A percentile compares a stretch with the other conserved stretches of the same genome.
These are phyloP conservation scores for Nannoperca australis DNA, from an alignment of 2,797 vertebrate species.

Conservation along the genomic window DNA sequence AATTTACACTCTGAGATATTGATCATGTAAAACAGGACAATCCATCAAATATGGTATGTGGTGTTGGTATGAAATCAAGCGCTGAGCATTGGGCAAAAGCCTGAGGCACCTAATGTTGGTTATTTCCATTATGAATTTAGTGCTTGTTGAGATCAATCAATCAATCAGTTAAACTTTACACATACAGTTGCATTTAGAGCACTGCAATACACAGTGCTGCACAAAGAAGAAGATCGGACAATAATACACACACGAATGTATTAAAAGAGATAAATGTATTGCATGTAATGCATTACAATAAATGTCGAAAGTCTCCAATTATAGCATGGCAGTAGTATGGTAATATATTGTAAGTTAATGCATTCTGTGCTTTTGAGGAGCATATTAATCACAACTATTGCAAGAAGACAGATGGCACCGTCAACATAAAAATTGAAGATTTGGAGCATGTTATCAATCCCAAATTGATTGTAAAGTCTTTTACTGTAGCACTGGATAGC, in stretches of 20 bases:
- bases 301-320: neutral
- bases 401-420: neutral
- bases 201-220: neutral
- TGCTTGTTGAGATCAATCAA: conserved; percentile 26
- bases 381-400: neutral
- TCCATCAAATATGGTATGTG: conserved; percentile 7
- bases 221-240: neutral
- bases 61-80: conserved; percentile 14
- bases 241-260: neutral
- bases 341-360: neutral
- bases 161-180: conserved; percentile 1
- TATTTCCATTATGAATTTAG: conserved; percentile 27
- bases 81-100: conserved; percentile 24
- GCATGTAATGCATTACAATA: neutral
- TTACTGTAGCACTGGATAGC: neutral
- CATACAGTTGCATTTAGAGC: neutral
- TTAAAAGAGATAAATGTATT: neutral
- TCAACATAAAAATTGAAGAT: neutral
- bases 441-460: neutral
- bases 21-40: neutral
- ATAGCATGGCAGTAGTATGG: neutral
- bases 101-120: conserved; percentile 17
- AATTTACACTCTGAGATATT: neutral
- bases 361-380: neutral
- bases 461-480: neutral